A percentile compares a stretch with the other conserved stretches of the same genome.
Conservation (phyloP, 2,888 invertebrate species). For the Liodrosophila aerea region DNA sequence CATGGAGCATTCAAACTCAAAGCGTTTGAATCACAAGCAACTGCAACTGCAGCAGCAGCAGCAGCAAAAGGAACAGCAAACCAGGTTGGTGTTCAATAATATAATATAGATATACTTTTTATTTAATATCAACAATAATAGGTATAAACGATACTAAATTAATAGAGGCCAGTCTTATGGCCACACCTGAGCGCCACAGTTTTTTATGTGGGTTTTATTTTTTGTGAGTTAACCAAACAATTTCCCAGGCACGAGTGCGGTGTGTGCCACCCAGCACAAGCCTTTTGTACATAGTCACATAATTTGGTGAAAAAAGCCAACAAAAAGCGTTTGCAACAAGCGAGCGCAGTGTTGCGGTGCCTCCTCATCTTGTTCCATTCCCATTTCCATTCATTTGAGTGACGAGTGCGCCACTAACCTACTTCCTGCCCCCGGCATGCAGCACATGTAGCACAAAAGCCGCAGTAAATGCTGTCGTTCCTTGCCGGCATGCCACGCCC, state of each 20-base stretch:
- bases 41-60: constrained; percentile 27
- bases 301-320: constrained; percentile 26
- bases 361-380: constrained; percentile 54
- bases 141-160: no score
- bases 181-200: constrained; percentile 63
- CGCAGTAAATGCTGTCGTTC: constrained; percentile 34
- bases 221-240: constrained; percentile 68
- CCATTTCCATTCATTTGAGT: constrained; percentile 64
- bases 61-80: constrained; percentile 34
- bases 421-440: constrained; percentile 56
- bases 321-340: constrained; percentile 12
- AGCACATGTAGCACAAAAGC: constrained; percentile 37
- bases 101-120: constrained; percentile 12
- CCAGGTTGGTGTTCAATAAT: constrained; percentile 71
- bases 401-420: constrained; percentile 77
- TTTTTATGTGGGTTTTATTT: constrained; percentile 38
- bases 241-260: constrained; percentile 46
- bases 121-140: no score
- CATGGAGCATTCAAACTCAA: constrained; percentile 83
- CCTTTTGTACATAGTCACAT: constrained; percentile 39
- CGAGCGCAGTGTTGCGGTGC: constrained; percentile 38
- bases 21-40: constrained; percentile 74
- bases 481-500: constrained; percentile 70
- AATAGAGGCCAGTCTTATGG: constrained; percentile 63
- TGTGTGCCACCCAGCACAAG: constrained; percentile 15